Conservation (phyloP, 2,113 vertebrate genomes). For the Silurus asotus region DNA sequence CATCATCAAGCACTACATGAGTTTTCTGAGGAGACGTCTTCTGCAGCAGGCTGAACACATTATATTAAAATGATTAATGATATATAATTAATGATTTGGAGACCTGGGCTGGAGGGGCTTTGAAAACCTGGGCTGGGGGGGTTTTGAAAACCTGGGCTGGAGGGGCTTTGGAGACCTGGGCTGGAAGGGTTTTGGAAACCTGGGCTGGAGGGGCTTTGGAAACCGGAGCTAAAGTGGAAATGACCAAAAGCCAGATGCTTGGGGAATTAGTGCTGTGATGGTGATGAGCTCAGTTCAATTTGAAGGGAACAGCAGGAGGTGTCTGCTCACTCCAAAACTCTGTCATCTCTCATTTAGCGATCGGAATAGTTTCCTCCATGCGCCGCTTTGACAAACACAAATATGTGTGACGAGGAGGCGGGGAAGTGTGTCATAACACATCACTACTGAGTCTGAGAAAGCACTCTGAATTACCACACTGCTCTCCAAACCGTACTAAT, state of each 20-base stretch:
- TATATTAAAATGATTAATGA: too few species aligned
- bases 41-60: too few species aligned
- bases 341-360: not conserved
- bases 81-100: too few species aligned
- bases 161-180: not conserved
- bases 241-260: not conserved
- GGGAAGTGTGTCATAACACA: not conserved
- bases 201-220: not conserved
- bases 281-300: not conserved
- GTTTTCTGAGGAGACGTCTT: too few species aligned
- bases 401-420: not conserved
- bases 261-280: not conserved
- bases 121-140: not conserved
- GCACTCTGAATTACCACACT: not conserved
- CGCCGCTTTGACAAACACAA: not conserved
- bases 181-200: not conserved
- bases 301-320: too few species aligned
- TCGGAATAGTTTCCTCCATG: not conserved
- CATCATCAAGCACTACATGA: too few species aligned
- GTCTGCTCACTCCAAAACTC: slow-evolving; percentile 1
- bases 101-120: not conserved
- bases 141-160: not conserved
- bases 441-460: not conserved
- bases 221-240: not conserved
- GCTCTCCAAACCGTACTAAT: not conserved